These are phyloP conservation scores for Ichneumoninae sp. DNA, from an alignment of 2,888 invertebrate species.

Conservation along the genomic window DNA sequence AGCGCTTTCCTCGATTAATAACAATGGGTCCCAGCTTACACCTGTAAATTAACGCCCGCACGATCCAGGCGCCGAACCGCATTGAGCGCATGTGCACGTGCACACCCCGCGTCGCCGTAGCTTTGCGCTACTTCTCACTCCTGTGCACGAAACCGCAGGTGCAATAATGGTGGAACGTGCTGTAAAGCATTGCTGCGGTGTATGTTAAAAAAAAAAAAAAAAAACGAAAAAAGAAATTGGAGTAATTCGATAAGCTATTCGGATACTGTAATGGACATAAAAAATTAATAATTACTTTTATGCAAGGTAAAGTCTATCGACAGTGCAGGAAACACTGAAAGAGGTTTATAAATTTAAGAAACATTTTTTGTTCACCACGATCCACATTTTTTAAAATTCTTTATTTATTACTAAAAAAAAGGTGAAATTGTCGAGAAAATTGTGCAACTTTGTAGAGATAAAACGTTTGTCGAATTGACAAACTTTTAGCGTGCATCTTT, in stretches of 20 bases:
- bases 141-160: slow-evolving; percentile 29
- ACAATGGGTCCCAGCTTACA: slow-evolving; percentile 68
- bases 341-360: background rate
- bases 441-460: too few relatives aligned
- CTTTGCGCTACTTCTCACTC: slow-evolving; percentile 10
- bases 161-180: slow-evolving; percentile 29
- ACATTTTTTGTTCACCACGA: too few relatives aligned
- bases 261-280: background rate
- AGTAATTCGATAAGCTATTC: background rate
- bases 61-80: slow-evolving; percentile 43
- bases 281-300: background rate
- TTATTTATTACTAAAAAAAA: background rate
- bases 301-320: background rate
- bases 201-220: background rate
- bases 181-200: background rate
- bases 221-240: background rate
- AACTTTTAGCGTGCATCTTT: background rate
- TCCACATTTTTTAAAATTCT: background rate
- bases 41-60: slow-evolving; percentile 71
- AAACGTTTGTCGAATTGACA: too few relatives aligned
- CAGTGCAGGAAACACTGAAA: background rate
- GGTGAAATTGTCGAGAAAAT: too few relatives aligned
- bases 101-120: background rate
- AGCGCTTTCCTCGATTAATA: slow-evolving; percentile 72
- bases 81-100: slow-evolving; percentile 2